A percentile compares a stretch with the other conserved stretches of the same genome.
These are phyloP conservation scores for Lytechinus variegatus DNA, from an alignment of 35 echinoderm and acorn worm species.

Conservation along the genomic window DNA sequence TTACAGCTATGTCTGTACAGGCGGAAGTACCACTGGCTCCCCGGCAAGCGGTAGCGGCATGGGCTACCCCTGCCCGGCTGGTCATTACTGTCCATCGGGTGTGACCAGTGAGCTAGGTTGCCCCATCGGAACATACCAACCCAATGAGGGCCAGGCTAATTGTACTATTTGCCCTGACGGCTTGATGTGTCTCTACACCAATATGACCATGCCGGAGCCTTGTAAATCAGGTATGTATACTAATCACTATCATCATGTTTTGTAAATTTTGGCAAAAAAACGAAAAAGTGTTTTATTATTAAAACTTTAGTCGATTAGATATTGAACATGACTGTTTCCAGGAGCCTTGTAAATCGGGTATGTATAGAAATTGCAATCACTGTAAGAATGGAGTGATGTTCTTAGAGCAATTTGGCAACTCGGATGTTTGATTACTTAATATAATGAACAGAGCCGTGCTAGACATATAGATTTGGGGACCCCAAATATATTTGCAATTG, in stretches of 20 bases:
- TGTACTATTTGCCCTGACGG: slow-evolving; percentile 92
- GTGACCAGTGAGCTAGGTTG: slow-evolving; percentile 81
- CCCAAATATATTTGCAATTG: too few species aligned
- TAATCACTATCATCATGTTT: not conserved
- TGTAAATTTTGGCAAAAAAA: too few species aligned
- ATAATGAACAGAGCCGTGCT: too few species aligned
- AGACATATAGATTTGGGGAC: too few species aligned
- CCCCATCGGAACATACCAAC: slow-evolving; percentile 91
- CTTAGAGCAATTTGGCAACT: too few species aligned
- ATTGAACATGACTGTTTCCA: too few species aligned
- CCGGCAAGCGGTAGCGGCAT: slow-evolving; percentile 70
- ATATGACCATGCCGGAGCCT: slow-evolving; percentile 80
- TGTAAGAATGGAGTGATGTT: too few species aligned
- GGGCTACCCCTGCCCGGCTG: slow-evolving; percentile 97
- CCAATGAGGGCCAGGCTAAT: slow-evolving; percentile 78
- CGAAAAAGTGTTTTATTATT: too few species aligned
- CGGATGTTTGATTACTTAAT: too few species aligned
- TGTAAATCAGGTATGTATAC: slow-evolving; percentile 77
- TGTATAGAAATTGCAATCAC: too few species aligned
- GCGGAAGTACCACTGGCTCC: slow-evolving; percentile 86
- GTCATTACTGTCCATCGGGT: slow-evolving; percentile 88
- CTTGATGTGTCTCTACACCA: slow-evolving; percentile 81
- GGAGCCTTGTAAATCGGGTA: too few species aligned
- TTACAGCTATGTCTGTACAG: slow-evolving; percentile 91
- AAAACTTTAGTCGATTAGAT: too few species aligned